These are phyloP conservation scores for Aegotheles bennettii DNA, from an alignment of 2,113 vertebrate species.

Conservation along the genomic window DNA sequence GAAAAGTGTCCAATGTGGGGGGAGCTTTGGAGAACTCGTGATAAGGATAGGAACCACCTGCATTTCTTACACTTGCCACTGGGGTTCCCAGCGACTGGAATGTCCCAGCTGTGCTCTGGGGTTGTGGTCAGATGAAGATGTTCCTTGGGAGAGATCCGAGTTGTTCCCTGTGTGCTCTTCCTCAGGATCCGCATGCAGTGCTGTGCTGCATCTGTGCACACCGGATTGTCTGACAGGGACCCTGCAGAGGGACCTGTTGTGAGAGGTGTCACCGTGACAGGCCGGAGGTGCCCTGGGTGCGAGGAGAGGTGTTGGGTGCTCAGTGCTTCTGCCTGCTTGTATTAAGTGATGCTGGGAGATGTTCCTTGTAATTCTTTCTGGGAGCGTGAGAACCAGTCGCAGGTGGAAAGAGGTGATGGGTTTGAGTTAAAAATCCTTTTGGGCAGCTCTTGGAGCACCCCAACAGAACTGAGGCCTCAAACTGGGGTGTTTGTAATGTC, in stretches of 20 bases:
- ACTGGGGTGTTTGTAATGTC: not conserved
- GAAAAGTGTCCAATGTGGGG: not conserved
- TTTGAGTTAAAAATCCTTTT: not conserved
- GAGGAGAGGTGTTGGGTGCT: not conserved
- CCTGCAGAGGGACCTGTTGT: not conserved
- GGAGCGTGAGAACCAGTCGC: not conserved
- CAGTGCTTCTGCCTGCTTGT: not conserved
- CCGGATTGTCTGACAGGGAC: not conserved
- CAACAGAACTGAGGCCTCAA: not conserved
- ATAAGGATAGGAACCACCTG: not conserved
- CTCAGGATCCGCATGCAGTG: not conserved
- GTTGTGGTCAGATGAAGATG: not conserved
- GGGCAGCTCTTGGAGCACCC: not conserved
- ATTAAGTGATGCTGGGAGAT: not conserved
- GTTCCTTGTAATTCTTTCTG: not conserved
- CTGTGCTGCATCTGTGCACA: not conserved
- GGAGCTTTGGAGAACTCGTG: not conserved
- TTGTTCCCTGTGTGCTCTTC: not conserved
- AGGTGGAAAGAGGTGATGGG: not conserved
- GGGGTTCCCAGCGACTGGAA: not conserved
- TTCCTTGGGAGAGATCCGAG: not conserved
- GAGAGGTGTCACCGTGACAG: not conserved
- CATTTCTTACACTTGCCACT: not conserved
- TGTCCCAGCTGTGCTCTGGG: not conserved
- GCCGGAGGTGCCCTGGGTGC: rapidly evolving